Evolutionary conservation across 2,888 invertebrate species (phyloP).

Genomic region (Limenitis camilla): DNA sequence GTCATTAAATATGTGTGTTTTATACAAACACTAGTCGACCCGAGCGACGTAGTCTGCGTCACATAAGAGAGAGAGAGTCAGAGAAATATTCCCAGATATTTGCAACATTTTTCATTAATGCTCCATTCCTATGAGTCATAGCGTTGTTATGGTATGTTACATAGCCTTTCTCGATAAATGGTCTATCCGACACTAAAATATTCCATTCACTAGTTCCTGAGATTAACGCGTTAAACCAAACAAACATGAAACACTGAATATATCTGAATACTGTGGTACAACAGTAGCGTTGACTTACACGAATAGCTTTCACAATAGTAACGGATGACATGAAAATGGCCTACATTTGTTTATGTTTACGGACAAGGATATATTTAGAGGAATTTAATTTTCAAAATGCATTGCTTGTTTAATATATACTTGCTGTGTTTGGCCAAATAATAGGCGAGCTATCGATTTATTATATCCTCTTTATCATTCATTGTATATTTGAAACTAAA

Average conservation of each 20-base stretch:
- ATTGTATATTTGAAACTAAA: too few relatives aligned
- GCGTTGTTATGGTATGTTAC: too few relatives aligned
- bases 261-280: not conserved
- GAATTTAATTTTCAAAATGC: constrained; percentile 9
- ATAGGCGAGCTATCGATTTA: constrained; percentile 7
- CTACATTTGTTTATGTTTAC: constrained; percentile 5
- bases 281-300: constrained; percentile 11
- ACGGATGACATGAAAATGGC: constrained; percentile 1
- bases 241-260: not conserved
- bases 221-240: not conserved
- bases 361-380: constrained; percentile 11
- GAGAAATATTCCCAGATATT: too few relatives aligned
- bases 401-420: constrained; percentile 7
- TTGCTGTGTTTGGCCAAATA: constrained; percentile 14
- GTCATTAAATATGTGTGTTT: too few relatives aligned
- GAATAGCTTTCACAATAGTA: constrained; percentile 10
- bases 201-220: too few relatives aligned
- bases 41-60: too few relatives aligned
- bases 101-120: too few relatives aligned
- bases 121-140: too few relatives aligned
- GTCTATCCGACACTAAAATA: too few relatives aligned
- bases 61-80: too few relatives aligned
- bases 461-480: constrained; percentile 3
- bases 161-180: too few relatives aligned
- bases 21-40: too few relatives aligned